Conservation (phyloP, 2,113 vertebrate species). For the Lepidiolamprologus cunningtoni region DNA sequence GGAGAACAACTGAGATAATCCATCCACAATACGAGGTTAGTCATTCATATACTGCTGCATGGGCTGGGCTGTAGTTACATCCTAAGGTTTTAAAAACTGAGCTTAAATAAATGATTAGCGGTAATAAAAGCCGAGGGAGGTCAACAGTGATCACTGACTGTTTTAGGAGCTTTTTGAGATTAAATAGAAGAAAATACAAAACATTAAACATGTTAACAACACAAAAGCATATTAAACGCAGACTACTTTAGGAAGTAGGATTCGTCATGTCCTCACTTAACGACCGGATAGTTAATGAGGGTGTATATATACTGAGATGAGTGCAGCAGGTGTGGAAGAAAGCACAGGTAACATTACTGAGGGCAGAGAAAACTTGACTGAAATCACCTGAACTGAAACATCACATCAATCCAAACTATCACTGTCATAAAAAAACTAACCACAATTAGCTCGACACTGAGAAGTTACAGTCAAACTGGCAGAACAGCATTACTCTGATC, state of each 20-base stretch:
- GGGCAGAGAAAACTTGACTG: neutral
- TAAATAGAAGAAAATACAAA: neutral
- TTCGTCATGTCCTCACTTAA: rapidly evolving
- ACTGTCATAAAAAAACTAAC: neutral
- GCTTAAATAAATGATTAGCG: neutral
- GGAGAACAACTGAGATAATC: too few relatives aligned
- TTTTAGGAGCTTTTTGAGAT: neutral
- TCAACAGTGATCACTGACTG: neutral
- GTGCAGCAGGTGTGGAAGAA: neutral
- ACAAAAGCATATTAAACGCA: rapidly evolving
- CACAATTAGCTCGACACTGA: neutral
- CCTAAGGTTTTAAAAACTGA: too few relatives aligned
- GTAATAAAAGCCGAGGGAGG: neutral
- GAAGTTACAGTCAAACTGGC: neutral
- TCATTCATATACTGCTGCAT: too few relatives aligned
- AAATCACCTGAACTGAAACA: neutral
- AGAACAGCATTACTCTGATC: neutral
- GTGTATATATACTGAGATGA: neutral
- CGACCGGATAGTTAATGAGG: neutral
- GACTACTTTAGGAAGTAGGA: rapidly evolving
- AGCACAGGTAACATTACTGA: neutral
- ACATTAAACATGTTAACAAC: neutral
- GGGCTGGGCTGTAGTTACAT: too few relatives aligned
- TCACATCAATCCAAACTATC: neutral
- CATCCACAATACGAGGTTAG: too few relatives aligned